Evolutionary conservation across 2,888 invertebrate genomes (phyloP).

Genomic region (Standfussiana lucernea): DNA sequence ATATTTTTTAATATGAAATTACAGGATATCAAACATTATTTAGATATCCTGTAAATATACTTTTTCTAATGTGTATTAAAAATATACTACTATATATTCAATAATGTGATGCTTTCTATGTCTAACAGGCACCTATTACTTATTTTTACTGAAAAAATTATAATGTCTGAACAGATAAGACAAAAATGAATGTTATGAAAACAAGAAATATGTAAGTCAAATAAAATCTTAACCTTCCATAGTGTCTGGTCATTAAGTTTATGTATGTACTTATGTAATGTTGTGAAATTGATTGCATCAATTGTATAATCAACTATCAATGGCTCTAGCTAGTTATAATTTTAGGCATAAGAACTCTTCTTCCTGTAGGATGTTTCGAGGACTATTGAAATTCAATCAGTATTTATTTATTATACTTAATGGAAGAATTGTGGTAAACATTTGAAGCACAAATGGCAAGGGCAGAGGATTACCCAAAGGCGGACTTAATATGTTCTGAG

Average conservation of each 20-base stretch:
- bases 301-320: constrained; percentile 23
- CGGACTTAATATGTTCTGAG: constrained; percentile 33
- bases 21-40: constrained; percentile 48
- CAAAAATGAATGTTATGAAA: not conserved
- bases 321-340: constrained; percentile 29
- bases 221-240: constrained; percentile 1
- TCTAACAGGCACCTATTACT: constrained; percentile 25
- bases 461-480: constrained; percentile 14
- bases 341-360: constrained; percentile 34
- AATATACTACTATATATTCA: constrained; percentile 31
- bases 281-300: constrained; percentile 17
- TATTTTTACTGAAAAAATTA: constrained; percentile 1
- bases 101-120: constrained; percentile 41
- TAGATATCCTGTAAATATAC: constrained; percentile 55
- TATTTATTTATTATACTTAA: constrained; percentile 11
- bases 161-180: not conserved
- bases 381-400: not conserved
- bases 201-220: not conserved
- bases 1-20: constrained; percentile 41
- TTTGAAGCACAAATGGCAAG: constrained; percentile 25
- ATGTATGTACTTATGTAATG: constrained; percentile 8
- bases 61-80: constrained; percentile 51
- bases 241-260: not conserved
- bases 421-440: not conserved
- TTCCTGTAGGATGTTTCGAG: constrained; percentile 3